These are phyloP conservation scores for Nomada fabriciana DNA, from an alignment of 2,888 invertebrate genomes.

Conservation along the genomic window DNA sequence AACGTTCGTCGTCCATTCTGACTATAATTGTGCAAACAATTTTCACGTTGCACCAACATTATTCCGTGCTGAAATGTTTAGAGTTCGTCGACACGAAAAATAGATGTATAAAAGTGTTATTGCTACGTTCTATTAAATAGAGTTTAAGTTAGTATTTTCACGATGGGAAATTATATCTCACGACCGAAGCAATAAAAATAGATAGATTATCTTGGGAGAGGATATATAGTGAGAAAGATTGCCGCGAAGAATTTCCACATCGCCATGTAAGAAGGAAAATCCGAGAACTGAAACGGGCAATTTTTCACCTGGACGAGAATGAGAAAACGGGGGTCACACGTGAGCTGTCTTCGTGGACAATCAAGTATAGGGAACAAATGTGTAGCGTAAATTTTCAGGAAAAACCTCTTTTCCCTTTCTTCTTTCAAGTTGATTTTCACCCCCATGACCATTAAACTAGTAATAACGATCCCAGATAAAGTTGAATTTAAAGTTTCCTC, in stretches of 20 bases:
- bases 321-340: constrained; percentile 58
- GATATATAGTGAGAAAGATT: constrained; percentile 26
- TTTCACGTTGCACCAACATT: not conserved
- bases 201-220: constrained; percentile 35
- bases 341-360: constrained; percentile 65
- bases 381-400: constrained; percentile 18
- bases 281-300: constrained; percentile 39
- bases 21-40: constrained; percentile 1
- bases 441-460: not conserved
- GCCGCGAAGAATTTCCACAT: constrained; percentile 59
- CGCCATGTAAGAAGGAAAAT: constrained; percentile 47
- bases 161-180: constrained; percentile 6
- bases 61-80: not conserved
- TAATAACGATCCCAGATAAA: not conserved
- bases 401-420: constrained; percentile 1
- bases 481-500: no score
- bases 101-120: not conserved
- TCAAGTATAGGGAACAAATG: constrained; percentile 39
- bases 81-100: not conserved
- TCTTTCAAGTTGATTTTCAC: not conserved
- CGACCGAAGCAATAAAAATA: constrained; percentile 4
- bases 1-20: not conserved
- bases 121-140: not conserved
- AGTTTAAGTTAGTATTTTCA: not conserved
- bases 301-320: constrained; percentile 57